A percentile compares a stretch with the other conserved stretches of the same genome.
These are phyloP conservation scores for Diaprepes abbreviatus DNA, from an alignment of 2,888 invertebrate species.

Conservation along the genomic window DNA sequence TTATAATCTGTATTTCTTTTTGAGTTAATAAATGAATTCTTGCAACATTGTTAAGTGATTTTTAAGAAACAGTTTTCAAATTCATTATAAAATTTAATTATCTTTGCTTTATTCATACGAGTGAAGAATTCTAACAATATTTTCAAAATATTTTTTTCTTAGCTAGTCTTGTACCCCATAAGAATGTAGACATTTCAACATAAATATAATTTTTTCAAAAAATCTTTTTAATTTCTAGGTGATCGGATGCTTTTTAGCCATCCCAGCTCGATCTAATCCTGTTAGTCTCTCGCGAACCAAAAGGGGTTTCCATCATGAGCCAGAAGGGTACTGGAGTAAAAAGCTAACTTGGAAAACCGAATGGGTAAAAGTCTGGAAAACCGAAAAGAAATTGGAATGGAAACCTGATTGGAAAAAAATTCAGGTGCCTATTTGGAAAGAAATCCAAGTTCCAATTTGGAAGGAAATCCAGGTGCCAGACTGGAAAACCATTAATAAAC, in stretches of 20 bases:
- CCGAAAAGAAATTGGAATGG: constrained; percentile 80
- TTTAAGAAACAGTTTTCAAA: too few relatives aligned
- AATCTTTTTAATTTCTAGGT: constrained; percentile 69
- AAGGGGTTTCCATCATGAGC: constrained; percentile 73
- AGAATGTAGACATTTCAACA: too few relatives aligned
- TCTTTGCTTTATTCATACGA: too few relatives aligned
- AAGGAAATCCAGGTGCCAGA: constrained; percentile 84
- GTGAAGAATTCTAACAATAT: too few relatives aligned
- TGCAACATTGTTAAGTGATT: too few relatives aligned
- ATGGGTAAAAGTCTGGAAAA: constrained; percentile 83
- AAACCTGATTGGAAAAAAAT: constrained; percentile 82
- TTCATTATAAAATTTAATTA: too few relatives aligned
- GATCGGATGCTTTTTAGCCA: constrained; percentile 72
- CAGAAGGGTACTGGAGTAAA: constrained; percentile 84
- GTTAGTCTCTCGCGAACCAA: constrained; percentile 70
- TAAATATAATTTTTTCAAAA: too few relatives aligned
- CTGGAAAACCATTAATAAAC: constrained; percentile 80
- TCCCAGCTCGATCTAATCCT: constrained; percentile 64
- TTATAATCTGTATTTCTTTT: too few relatives aligned
- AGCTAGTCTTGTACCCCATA: too few relatives aligned
- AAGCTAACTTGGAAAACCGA: constrained; percentile 88
- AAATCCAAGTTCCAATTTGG: constrained; percentile 82
- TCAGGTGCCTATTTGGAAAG: constrained; percentile 76
- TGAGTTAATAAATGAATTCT: too few relatives aligned
- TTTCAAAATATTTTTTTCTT: too few relatives aligned